Base-by-base conservation (phyloP, 2,113 vertebrate genomes). In the Labeo catla region DNA sequence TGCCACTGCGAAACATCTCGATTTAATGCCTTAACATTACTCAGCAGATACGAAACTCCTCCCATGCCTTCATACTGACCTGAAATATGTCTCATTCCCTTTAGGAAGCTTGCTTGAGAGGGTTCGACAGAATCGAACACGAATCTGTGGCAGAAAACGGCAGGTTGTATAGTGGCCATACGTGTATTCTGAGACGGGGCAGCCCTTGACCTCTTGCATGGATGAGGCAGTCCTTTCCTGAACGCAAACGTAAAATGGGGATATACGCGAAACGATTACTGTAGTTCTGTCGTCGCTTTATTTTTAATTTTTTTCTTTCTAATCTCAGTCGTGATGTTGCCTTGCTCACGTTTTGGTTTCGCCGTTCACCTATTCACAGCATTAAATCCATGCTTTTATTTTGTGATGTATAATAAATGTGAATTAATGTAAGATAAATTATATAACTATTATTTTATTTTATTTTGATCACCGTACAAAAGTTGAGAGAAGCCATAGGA, bases 1-100 rank as follows among this genome's bases (percentile, higher is more conserved):
- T 86, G 70, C 57, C 86, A 65, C 76, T 74, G 63, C 88, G 19
- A 68, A 89, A 74, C 68, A 84, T 92, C 92, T 92, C 92, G 91
- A 92, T 93, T 91, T 85, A 89, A 94, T 94, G 95, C 95, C 95
- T 95, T 95, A 95, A 95, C 88, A 88, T 86, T 89, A 43, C 84
- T 89, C 79, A 16, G 86, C 83, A 86, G 89, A 85, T 74, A 68
- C 23, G 47, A 63, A 54, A 73, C 15, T 87, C 59, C 43, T 86
- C 54, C 39, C 82, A 72, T 66, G 52, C 65, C 83, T 87, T 85
- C 57, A 73, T 65, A 9, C 59, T 39, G 59, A 68, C 50, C 57
- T 16, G 52, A 78, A 39, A 70, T 47, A 49, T 3, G 50, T 84
- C 54, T 83, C 78, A 6, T 43, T 61, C 47, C 39, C 36, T 43